Conservation (phyloP, 2,888 invertebrate genomes). For the Microctonus hyperodae region DNA sequence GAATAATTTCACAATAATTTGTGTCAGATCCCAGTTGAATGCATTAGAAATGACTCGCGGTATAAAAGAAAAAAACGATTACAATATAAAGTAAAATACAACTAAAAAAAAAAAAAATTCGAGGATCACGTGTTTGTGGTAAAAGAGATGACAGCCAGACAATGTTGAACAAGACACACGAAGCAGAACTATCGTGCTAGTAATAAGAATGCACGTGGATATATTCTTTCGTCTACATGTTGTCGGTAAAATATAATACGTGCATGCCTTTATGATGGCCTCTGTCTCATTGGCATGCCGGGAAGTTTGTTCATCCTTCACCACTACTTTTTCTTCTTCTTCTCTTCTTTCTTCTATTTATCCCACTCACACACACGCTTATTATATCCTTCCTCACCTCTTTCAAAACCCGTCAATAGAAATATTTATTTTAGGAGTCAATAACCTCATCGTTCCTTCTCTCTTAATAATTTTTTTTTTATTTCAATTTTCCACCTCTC, state of each 20-base stretch:
- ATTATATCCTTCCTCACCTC: neutral
- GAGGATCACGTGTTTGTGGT: neutral
- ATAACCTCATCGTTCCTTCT: slow-evolving; percentile 27
- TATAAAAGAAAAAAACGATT: neutral
- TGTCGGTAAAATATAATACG: slow-evolving; percentile 9
- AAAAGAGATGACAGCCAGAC: neutral
- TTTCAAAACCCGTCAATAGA: slow-evolving; percentile 22
- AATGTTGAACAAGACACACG: neutral
- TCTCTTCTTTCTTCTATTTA: neutral
- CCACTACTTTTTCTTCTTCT: too few relatives aligned
- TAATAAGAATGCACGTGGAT: slow-evolving; percentile 21
- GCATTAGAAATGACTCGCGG: neutral
- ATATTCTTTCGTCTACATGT: neutral
- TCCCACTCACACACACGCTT: neutral
- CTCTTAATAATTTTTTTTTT: neutral
- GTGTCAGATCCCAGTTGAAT: neutral
- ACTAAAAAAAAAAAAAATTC: neutral
- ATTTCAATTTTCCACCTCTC: slow-evolving; percentile 1
- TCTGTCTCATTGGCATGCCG: slow-evolving; percentile 14
- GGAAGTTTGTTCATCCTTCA: slow-evolving; percentile 14
- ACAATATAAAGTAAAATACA: neutral
- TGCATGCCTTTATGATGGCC: slow-evolving; percentile 18
- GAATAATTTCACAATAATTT: neutral
- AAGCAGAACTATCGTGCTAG: neutral
- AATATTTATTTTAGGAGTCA: slow-evolving; percentile 30